Base-by-base conservation (phyloP, 2,797 vertebrate species). In the Aldrovandia affinis region DNA sequence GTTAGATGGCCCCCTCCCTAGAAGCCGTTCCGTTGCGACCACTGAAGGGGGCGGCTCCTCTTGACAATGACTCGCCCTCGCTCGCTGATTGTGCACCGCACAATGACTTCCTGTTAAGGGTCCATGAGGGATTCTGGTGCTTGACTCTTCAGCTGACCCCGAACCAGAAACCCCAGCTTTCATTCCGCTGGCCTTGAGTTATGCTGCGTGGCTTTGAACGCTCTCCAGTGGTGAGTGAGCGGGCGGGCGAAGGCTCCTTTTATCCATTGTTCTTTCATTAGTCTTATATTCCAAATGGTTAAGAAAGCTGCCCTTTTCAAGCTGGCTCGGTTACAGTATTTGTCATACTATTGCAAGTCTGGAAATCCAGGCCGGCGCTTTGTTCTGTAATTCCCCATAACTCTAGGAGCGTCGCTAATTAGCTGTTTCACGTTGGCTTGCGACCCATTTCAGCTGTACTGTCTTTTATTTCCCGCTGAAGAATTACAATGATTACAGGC, bases 61-160 rank as follows among this genome's bases (percentile, higher is more conserved):
- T 85, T 83, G 77, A 0, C 54, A 81, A 52, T 83, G 86, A 82
- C 87, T 84, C 63, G 82, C 88, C 89, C 87, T 30, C 85, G 85
- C 68, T 89, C 84, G 86, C 83, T 88, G 89, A 92, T 92, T 91
- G 87, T 85, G 80, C 82, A 88, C 88, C 87, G 88, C 87, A 88
- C 84, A 77, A 94, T 93, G 81, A 93, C 93, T 94, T 95, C 94
- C 95, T 95, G 92, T 92, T 90, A 87, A 88, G 91, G 92, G 87
- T 89, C 89, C 83, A 80, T 73, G 80, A 91, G 92, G 92, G 92
- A 95, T 92, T 93, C 92, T 91, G 91, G 92, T 92, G 93, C 93
- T 94, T 94, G 92, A 93, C 92, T 95, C 93, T 92, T 92, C 86
- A 90, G 90, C 92, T 94, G 94, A 95, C 92, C 94, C 92, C 87